Evolutionary conservation across 2,888 invertebrate genomes (phyloP), one percentile per base, ranked within the genome.

Genomic region (Anaspis maculata): DNA sequence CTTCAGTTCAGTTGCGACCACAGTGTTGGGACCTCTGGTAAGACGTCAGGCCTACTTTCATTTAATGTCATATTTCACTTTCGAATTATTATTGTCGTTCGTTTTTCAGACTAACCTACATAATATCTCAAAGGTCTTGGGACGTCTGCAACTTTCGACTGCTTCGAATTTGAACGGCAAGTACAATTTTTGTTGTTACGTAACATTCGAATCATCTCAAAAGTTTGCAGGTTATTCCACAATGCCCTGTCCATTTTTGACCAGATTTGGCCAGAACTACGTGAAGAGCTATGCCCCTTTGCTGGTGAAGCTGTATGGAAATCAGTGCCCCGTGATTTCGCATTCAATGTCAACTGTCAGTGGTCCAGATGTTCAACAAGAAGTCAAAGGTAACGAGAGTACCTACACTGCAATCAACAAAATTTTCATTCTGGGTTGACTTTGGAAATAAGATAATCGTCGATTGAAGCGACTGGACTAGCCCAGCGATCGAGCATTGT

Each of bases 201-300:
- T n/a, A n/a, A n/a, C 21, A 13, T 27, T 15, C 16, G 27, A 5
- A n/a, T 9, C 10, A 14, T 27, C 11, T n/a, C 3, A 26, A 10
- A 6, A 37, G 23, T 37, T 39, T 43, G 23, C 27, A 47, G 46
- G 37, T 42, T 38, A 42, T 38, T 13, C 23, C 27, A 78, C 67
- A 59, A 89, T 90, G 88, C 83, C 88, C 60, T 91, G 90, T 64
- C 90, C 90, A 44, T 90, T 91, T 68, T 68, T 90, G 55, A 83
- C 82, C 52, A 79, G 83, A 46, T 70, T 90, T 42, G 84, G 83
- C 54, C 72, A 81, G 46, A 77, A 78, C 55, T 90, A 83, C 67
- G 75, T 90, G 43, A 79, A 84, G 46, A 88, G 86, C 66, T 87
- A 91, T 69, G 83, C 83, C 27, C 70, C 79, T 24, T 72, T 72